Percentiles rank a stretch among this genome's conserved stretches.
These are phyloP conservation scores for Euphonia xanthogaster DNA, from an alignment of 2,797 vertebrate species.

Conservation along the genomic window DNA sequence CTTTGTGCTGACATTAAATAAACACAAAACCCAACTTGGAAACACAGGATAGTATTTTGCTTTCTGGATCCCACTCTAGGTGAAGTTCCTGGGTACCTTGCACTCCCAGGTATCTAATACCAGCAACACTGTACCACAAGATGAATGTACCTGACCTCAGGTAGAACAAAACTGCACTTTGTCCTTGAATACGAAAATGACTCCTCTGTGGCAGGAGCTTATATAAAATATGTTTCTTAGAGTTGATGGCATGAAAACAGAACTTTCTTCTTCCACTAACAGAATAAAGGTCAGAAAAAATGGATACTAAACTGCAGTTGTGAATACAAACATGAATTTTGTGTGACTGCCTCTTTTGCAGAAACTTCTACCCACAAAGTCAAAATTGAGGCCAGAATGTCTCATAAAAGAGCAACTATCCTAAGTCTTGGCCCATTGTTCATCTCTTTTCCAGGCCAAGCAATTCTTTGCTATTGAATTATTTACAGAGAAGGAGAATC, in stretches of 20 bases:
- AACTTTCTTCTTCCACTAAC: background rate
- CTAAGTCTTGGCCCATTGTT: background rate
- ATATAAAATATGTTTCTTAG: background rate
- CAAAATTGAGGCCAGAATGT: background rate
- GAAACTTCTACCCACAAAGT: background rate
- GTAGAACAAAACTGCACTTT: background rate
- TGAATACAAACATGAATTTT: background rate
- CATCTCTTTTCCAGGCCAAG: background rate
- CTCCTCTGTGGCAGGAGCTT: background rate
- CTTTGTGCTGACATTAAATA: background rate
- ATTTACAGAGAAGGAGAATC: conserved; percentile 7
- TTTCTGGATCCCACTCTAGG: background rate
- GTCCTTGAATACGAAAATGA: background rate
- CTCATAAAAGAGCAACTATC: background rate
- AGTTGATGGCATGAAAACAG: no score
- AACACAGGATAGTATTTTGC: background rate
- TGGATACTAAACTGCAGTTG: background rate
- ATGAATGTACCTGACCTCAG: background rate
- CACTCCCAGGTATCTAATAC: background rate
- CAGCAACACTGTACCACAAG: background rate
- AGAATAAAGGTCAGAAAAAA: background rate
- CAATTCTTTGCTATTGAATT: conserved; percentile 2
- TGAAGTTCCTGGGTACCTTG: background rate
- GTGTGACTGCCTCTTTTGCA: background rate
- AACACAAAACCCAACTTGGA: background rate